phyloP scores from a whole-genome alignment of 2,888 invertebrate species.

The Seira ritae region DNA sequence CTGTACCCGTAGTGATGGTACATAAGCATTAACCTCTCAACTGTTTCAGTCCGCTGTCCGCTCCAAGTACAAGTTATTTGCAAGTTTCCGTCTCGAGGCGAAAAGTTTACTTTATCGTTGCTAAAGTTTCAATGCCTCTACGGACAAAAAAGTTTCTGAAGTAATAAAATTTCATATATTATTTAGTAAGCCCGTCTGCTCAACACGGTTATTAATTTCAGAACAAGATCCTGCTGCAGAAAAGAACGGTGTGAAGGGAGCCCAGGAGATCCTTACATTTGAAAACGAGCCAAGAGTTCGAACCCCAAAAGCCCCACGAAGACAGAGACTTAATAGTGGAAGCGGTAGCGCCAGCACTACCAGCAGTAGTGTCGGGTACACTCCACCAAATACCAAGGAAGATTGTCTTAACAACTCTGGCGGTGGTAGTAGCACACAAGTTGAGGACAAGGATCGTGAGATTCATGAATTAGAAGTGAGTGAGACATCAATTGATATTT shows the following conservation, averaged over 20 bases:
- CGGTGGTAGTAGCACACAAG: not conserved
- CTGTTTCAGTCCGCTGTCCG: too few species aligned
- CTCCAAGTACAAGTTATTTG: too few species aligned
- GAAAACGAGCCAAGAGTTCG: slow-evolving; percentile 64
- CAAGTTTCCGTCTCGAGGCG: too few species aligned
- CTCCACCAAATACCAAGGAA: slow-evolving; percentile 5
- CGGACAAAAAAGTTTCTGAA: slow-evolving; percentile 17
- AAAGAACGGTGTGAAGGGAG: not conserved
- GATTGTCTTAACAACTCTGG: not conserved
- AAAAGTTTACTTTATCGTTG: too few species aligned
- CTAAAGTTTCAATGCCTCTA: too few species aligned
- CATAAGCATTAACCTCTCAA: too few species aligned
- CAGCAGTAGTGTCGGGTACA: slow-evolving; percentile 19
- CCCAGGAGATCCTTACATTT: slow-evolving; percentile 61
- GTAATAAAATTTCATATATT: not conserved
- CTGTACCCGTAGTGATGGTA: too few species aligned
- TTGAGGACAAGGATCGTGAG: slow-evolving; percentile 37
- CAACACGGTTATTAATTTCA: not conserved
- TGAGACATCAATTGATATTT: slow-evolving; percentile 54
- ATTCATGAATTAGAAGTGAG: slow-evolving; percentile 58
- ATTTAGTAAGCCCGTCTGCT: too few species aligned
- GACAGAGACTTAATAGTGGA: slow-evolving; percentile 14
- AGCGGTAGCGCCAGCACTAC: slow-evolving; percentile 20
- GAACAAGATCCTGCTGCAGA: not conserved
- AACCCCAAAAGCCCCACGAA: slow-evolving; percentile 16